Percentiles rank a stretch among this genome's conserved stretches.
Evolutionary conservation across 2,888 invertebrate species (phyloP).

Genomic region (Aethes cnicana): DNA sequence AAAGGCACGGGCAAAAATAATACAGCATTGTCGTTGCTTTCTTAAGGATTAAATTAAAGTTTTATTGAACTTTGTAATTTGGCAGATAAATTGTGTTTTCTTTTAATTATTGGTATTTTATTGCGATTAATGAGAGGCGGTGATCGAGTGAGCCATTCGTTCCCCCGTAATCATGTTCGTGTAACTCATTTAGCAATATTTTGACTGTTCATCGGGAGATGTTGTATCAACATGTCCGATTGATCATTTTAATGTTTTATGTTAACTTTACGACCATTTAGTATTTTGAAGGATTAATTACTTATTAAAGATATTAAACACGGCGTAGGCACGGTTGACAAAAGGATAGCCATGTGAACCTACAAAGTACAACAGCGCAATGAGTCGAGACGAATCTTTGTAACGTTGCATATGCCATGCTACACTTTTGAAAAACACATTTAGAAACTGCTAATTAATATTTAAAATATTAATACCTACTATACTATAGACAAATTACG

Average conservation of each 20-base stretch:
- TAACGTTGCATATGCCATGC: no score
- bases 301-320: no score
- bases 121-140: conserved; percentile 25
- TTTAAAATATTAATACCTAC: no score
- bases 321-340: no score
- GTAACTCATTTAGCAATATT: conserved; percentile 2
- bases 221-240: conserved; percentile 4
- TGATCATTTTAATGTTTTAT: not conserved
- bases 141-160: conserved; percentile 28
- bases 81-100: conserved; percentile 23
- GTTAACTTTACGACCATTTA: no score
- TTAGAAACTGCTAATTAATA: no score
- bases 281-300: no score
- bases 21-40: conserved; percentile 40
- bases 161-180: conserved; percentile 11
- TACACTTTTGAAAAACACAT: no score
- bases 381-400: no score
- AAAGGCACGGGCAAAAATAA: conserved; percentile 61
- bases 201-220: not conserved
- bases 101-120: conserved; percentile 18
- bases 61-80: conserved; percentile 30
- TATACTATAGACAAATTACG: no score
- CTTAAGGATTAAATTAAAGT: conserved; percentile 30
- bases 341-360: no score
- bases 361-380: no score